Conservation (phyloP, 2,888 invertebrate genomes). For the Peribatodes rhomboidaria region DNA sequence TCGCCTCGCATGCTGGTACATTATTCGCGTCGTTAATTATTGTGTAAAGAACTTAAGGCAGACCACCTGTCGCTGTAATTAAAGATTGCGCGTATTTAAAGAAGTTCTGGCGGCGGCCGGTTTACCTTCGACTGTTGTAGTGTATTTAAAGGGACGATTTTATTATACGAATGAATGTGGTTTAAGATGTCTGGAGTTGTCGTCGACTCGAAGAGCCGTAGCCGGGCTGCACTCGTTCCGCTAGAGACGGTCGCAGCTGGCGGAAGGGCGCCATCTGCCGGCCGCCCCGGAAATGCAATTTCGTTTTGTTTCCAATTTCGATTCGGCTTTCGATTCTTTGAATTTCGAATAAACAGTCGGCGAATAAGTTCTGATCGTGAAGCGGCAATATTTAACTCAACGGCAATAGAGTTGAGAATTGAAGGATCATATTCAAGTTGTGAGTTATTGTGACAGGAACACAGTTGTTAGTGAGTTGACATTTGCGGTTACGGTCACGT, state of each 20-base stretch:
- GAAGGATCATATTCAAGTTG: neutral
- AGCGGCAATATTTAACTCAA: slow-evolving; percentile 8
- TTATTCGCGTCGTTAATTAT: slow-evolving; percentile 86
- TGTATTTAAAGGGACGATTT: slow-evolving; percentile 52
- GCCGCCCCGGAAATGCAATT: slow-evolving; percentile 79
- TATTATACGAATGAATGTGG: slow-evolving; percentile 42
- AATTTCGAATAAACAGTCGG: slow-evolving; percentile 44
- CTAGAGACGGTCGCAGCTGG: slow-evolving; percentile 73
- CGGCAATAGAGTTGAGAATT: slow-evolving; percentile 18
- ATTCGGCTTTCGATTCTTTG: slow-evolving; percentile 65
- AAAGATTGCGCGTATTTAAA: slow-evolving; percentile 70
- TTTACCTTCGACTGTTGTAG: slow-evolving; percentile 69
- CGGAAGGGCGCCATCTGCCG: slow-evolving; percentile 85
- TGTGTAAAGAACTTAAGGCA: slow-evolving; percentile 72
- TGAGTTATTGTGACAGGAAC: slow-evolving; percentile 13
- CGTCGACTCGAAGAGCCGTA: neutral
- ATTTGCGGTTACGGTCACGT: slow-evolving; percentile 24
- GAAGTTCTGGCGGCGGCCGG: slow-evolving; percentile 62
- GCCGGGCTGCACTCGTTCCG: slow-evolving; percentile 35
- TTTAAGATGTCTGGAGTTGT: slow-evolving; percentile 37
- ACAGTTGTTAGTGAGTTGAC: slow-evolving; percentile 13
- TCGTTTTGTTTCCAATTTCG: slow-evolving; percentile 75
- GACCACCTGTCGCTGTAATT: slow-evolving; percentile 85
- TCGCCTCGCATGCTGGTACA: slow-evolving; percentile 84
- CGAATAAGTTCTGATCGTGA: slow-evolving; percentile 5